Conservation (phyloP, 2,113 vertebrate species). For the Capreolus pygargus region DNA sequence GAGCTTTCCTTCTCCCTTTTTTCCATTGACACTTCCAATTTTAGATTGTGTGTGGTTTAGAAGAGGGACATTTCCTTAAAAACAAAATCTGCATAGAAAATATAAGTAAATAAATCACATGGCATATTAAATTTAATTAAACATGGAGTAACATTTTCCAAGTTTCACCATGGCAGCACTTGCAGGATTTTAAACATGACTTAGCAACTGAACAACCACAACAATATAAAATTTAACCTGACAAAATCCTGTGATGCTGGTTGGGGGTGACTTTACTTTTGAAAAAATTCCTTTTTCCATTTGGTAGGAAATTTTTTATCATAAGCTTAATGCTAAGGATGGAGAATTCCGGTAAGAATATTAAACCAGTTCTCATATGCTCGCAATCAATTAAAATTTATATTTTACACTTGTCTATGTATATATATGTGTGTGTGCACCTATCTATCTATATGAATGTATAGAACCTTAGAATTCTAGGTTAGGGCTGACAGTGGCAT, state of each 20-base stretch:
- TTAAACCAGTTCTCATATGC: background rate
- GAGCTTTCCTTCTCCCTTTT: background rate
- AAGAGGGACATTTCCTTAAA: background rate
- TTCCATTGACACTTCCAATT: background rate
- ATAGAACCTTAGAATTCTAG: background rate
- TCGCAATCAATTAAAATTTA: background rate
- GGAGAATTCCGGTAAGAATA: background rate
- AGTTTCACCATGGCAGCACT: background rate
- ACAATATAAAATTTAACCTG: background rate
- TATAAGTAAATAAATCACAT: background rate
- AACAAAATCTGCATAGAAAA: background rate
- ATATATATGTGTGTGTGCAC: background rate
- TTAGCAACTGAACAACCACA: background rate
- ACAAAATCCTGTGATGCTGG: background rate
- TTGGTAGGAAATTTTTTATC: slow-evolving; percentile 13
- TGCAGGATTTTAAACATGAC: background rate
- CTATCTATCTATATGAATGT: background rate
- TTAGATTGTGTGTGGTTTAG: background rate
- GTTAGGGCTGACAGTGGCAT: background rate
- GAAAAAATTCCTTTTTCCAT: background rate
- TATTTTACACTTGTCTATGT: background rate
- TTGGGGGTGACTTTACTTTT: background rate
- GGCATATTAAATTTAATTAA: background rate
- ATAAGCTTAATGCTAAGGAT: background rate
- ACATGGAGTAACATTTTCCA: background rate